Conservation (phyloP, 2,888 invertebrate genomes). For the Cyrtodaria siliqua region DNA sequence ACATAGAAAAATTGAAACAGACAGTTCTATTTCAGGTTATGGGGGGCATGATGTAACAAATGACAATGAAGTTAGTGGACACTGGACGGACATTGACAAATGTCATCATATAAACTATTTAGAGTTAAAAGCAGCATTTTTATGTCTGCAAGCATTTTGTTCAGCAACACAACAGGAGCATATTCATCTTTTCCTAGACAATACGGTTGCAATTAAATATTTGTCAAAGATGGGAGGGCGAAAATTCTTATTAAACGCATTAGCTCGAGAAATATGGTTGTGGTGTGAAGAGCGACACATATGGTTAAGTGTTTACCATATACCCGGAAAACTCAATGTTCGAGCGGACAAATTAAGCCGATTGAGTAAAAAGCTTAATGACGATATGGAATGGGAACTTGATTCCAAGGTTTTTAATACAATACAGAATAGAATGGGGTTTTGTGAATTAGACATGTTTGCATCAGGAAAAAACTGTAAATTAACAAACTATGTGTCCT, state of each 20-base stretch:
- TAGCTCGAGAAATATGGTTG: slow-evolving; percentile 20
- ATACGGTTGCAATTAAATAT: slow-evolving; percentile 40
- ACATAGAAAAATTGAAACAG: slow-evolving; percentile 7
- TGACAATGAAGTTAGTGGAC: background rate
- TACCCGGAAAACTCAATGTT: background rate
- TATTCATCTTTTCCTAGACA: slow-evolving; percentile 32
- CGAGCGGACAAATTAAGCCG: too few species aligned
- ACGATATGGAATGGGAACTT: too few species aligned
- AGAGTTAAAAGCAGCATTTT: slow-evolving; percentile 5
- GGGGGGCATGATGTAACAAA: slow-evolving; percentile 3
- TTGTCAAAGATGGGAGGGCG: slow-evolving; percentile 47
- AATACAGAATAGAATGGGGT: too few species aligned
- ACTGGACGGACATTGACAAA: slow-evolving; percentile 3
- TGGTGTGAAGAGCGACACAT: slow-evolving; percentile 24
- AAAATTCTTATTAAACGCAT: slow-evolving; percentile 2
- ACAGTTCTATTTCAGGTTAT: background rate
- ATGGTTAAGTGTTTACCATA: slow-evolving; percentile 33
- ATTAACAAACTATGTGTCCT: too few species aligned
- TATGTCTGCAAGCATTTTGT: slow-evolving; percentile 5
- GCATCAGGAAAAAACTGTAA: too few species aligned
- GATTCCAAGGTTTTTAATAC: too few species aligned
- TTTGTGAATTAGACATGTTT: too few species aligned
- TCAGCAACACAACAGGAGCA: background rate
- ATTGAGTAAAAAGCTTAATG: too few species aligned
- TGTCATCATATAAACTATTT: slow-evolving; percentile 10